These are phyloP conservation scores for Zosterops borbonicus DNA, from an alignment of 2,113 vertebrate genomes.

Conservation along the genomic window DNA sequence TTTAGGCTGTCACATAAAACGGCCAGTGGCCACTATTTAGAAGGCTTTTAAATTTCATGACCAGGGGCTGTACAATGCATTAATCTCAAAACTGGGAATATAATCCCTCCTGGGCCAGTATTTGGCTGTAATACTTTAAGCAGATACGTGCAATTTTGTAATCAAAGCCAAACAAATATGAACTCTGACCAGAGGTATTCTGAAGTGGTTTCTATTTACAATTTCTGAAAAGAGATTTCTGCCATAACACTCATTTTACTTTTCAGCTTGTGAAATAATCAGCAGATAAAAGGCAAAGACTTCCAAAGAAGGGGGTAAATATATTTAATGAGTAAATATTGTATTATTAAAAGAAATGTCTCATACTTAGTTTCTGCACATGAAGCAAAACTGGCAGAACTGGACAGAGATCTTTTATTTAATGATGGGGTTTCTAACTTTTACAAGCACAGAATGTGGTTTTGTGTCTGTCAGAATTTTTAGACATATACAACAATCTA, in stretches of 20 bases:
- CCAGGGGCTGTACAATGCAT: conserved; percentile 8
- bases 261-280: conserved; percentile 11
- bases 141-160: conserved; percentile 33
- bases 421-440: not conserved
- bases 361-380: conserved; percentile 1
- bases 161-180: conserved; percentile 15
- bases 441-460: not conserved
- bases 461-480: conserved; percentile 13
- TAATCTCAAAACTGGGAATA: conserved; percentile 38
- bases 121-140: conserved; percentile 28
- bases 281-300: not conserved
- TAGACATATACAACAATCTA: not conserved
- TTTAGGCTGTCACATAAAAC: conserved; percentile 6
- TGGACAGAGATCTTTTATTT: conserved; percentile 18
- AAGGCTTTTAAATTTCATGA: conserved; percentile 34
- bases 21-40: not conserved
- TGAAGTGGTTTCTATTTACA: conserved; percentile 19
- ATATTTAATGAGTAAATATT: conserved; percentile 43
- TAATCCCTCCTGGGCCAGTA: not conserved
- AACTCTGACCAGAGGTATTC: conserved; percentile 30
- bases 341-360: conserved; percentile 18
- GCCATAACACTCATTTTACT: not conserved
- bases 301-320: conserved; percentile 28
- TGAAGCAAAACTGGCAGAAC: not conserved
- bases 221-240: conserved; percentile 23